phyloP scores from a whole-genome alignment of 2,113 vertebrate species.

The Boleophthalmus pectinirostris region DNA sequence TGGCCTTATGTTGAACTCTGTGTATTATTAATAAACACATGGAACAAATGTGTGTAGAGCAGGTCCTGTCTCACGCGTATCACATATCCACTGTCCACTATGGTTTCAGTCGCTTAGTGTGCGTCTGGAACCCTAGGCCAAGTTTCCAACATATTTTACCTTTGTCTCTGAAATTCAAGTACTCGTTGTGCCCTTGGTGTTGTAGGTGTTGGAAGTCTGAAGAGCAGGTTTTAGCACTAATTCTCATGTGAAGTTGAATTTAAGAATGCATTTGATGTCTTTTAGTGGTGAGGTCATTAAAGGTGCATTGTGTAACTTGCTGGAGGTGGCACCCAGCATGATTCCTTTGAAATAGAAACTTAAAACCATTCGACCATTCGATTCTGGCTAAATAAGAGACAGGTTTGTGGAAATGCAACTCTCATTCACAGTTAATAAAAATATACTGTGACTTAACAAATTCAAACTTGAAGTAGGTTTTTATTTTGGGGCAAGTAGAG shows the following conservation, averaged over 20 bases:
- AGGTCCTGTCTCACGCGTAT: constrained; percentile 57
- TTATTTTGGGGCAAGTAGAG: no score
- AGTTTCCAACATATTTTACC: constrained; percentile 9
- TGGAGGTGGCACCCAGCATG: no score
- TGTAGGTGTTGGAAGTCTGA: neutral
- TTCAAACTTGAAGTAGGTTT: no score
- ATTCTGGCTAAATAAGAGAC: no score
- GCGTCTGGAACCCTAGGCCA: neutral
- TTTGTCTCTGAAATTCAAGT: constrained; percentile 9
- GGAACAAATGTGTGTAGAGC: constrained; percentile 6
- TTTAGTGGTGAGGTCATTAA: neutral
- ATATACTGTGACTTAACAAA: no score
- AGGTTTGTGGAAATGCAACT: no score
- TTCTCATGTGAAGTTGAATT: neutral
- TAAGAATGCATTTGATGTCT: neutral
- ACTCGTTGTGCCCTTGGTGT: neutral
- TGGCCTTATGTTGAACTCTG: neutral
- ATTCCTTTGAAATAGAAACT: no score
- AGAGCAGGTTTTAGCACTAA: neutral
- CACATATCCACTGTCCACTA: constrained; percentile 36
- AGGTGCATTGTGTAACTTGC: neutral
- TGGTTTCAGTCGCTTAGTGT: constrained; percentile 17
- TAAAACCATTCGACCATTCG: no score
- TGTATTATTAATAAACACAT: constrained; percentile 37
- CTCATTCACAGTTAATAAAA: no score